phyloP scores from a whole-genome alignment of 2,888 invertebrate genomes.

The Ophioninae sp. region DNA sequence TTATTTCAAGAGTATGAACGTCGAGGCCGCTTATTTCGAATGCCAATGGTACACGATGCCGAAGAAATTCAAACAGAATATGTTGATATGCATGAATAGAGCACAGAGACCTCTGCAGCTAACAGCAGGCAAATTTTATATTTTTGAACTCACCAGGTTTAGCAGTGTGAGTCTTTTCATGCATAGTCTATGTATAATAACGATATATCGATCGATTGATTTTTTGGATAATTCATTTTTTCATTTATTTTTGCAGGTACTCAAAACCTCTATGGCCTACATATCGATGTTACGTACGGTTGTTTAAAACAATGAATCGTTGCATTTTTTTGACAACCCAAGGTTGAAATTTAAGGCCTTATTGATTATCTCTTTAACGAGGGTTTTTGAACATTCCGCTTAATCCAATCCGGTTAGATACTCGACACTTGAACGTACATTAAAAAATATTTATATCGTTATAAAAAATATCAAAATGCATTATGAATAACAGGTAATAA shows the following conservation, averaged over 20 bases:
- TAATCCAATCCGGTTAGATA: background rate
- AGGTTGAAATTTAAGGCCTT: background rate
- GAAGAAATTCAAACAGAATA: constrained; percentile 26
- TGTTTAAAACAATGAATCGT: constrained; percentile 4
- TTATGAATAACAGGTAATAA: background rate
- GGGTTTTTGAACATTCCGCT: background rate
- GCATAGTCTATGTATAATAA: background rate
- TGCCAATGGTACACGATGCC: constrained; percentile 53
- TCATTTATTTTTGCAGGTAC: constrained; percentile 50
- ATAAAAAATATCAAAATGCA: background rate
- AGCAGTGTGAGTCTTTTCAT: background rate
- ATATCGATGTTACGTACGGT: constrained; percentile 59
- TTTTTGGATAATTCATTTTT: background rate
- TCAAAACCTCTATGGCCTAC: constrained; percentile 62
- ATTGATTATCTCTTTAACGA: background rate
- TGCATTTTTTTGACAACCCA: background rate
- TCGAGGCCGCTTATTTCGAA: constrained; percentile 49
- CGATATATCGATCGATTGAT: background rate
- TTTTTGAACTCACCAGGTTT: constrained; percentile 36
- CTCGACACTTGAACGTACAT: background rate
- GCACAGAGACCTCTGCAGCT: constrained; percentile 48
- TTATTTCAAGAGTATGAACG: constrained; percentile 44
- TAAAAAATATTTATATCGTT: background rate
- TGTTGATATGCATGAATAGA: constrained; percentile 55
- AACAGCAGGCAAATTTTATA: constrained; percentile 58